A percentile compares a stretch with the other conserved stretches of the same genome.
Conservation (phyloP, 2,888 invertebrate genomes). For the Capitulum mitella region DNA sequence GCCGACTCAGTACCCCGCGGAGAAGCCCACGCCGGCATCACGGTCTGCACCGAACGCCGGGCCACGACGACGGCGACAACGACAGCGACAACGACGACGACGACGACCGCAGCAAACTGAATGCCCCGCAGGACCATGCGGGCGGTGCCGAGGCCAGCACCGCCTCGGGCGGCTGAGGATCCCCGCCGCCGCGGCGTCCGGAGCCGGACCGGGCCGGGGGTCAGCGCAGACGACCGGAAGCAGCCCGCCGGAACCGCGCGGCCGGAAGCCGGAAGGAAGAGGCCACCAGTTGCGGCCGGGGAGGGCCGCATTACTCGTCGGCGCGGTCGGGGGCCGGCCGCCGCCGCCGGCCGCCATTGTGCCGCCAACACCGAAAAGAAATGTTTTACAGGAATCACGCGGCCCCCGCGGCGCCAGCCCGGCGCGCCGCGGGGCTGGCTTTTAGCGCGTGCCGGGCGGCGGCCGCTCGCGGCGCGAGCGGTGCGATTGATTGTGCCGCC, state of each 20-base stretch:
- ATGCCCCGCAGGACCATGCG: too few relatives aligned
- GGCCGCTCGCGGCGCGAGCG: background rate
- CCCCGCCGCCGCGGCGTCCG: too few relatives aligned
- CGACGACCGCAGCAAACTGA: too few relatives aligned
- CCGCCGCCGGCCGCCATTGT: conserved; percentile 13
- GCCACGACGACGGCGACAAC: too few relatives aligned
- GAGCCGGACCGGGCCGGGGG: background rate
- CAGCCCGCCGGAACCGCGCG: background rate
- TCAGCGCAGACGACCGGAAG: conserved; percentile 6
- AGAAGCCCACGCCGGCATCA: too few relatives aligned
- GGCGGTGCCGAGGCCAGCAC: too few relatives aligned
- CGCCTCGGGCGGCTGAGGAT: too few relatives aligned
- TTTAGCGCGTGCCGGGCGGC: conserved; percentile 16
- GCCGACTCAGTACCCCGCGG: too few relatives aligned
- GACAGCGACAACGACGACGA: too few relatives aligned
- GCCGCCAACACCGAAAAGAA: conserved; percentile 12
- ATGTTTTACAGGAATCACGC: conserved; percentile 16
- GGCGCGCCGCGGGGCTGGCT: conserved; percentile 8
- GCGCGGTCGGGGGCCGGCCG: background rate
- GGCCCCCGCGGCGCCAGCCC: background rate
- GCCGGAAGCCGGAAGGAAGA: conserved; percentile 21
- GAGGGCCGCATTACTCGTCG: conserved; percentile 2
- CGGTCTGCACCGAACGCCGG: too few relatives aligned
- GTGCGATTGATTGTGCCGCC: conserved; percentile 14
- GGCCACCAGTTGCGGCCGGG: conserved; percentile 12